Percentiles rank a stretch among this genome's conserved stretches.
Evolutionary conservation across 2,888 invertebrate species (phyloP).

Genomic region (Acleris literana): DNA sequence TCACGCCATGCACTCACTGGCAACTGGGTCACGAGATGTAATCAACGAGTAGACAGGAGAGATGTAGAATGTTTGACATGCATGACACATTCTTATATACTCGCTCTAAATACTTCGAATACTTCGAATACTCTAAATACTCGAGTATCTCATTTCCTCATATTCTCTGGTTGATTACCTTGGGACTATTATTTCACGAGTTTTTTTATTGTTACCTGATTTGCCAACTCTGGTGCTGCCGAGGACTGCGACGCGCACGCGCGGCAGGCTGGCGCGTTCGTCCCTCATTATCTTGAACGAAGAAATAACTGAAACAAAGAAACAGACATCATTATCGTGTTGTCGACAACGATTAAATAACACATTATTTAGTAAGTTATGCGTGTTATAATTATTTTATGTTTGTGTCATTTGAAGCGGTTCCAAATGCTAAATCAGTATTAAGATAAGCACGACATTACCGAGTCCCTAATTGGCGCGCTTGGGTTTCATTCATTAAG

Average conservation of each 20-base stretch:
- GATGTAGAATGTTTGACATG: slow-evolving; percentile 38
- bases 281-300: slow-evolving; percentile 72
- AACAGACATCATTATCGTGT: slow-evolving; percentile 17
- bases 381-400: slow-evolving; percentile 5
- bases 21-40: slow-evolving; percentile 58
- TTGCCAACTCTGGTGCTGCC: slow-evolving; percentile 91
- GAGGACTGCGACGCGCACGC: slow-evolving; percentile 89
- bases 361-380: slow-evolving; percentile 12
- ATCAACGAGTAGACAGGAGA: slow-evolving; percentile 31
- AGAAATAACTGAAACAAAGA: slow-evolving; percentile 55
- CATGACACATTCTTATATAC: slow-evolving; percentile 33
- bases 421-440: slow-evolving; percentile 41
- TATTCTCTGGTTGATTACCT: no score
- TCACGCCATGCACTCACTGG: slow-evolving; percentile 51
- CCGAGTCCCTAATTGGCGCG: slow-evolving; percentile 35
- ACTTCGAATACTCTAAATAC: slow-evolving; percentile 33
- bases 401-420: slow-evolving; percentile 39
- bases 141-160: slow-evolving; percentile 24
- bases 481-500: slow-evolving; percentile 46
- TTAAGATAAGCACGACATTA: slow-evolving; percentile 12
- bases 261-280: slow-evolving; percentile 85
- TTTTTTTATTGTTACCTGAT: slow-evolving; percentile 85
- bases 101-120: slow-evolving; percentile 30
- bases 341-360: slow-evolving; percentile 4
- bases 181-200: slow-evolving; percentile 40